Base-by-base conservation (phyloP, 2,113 vertebrate genomes). In the Arothron firmamentum region DNA sequence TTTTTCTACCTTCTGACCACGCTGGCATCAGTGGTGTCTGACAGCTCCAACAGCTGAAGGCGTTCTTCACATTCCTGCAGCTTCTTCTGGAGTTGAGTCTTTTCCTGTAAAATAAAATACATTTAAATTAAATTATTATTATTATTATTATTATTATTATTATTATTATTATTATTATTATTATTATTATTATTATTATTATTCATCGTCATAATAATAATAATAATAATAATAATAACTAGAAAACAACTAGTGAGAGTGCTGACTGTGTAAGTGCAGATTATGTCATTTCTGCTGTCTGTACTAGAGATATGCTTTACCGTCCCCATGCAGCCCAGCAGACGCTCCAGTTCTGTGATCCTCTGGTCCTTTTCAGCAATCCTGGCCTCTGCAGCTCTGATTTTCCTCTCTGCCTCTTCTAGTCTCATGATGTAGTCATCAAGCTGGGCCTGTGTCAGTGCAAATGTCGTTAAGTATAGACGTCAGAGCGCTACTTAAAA, bases 321-420 rank as follows among this genome's bases (percentile, higher is more conserved):
- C 90, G 92, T 91, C 62, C 89, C 92, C 97, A 99, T 99, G 57
- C 95, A 92, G 49, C 92, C 91, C n/a, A 97, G 91, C 25, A 98
- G 87, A 25, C 92, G 87, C 78, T 99, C 97, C 74, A 98, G 77
- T 64, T 98, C 97, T 1, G 85, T 75, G 9, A 99, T 95, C 64
- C 92, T 92, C 83, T 90, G 90, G 82, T 98, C 96, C 65, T 92
- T 92, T 64, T 99, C 96, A 42, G 92, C 88, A 0, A 99, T 93
- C 86, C 92, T 93, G 41, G 86, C 88, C 82, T 97, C 94, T 51
- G 93, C 93, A 0, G 74, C 63, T 19, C 80, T 84, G 73, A 93
- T 89, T 70, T 92, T 97, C 60, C 75, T 92, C 80, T 95, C 96
- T 38, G 94, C 94, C 59, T 97, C 94, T 73, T 99, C 95, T 47